These are phyloP conservation scores for Ptilonorhynchus violaceus DNA, from an alignment of 2,113 vertebrate species.

Conservation along the genomic window DNA sequence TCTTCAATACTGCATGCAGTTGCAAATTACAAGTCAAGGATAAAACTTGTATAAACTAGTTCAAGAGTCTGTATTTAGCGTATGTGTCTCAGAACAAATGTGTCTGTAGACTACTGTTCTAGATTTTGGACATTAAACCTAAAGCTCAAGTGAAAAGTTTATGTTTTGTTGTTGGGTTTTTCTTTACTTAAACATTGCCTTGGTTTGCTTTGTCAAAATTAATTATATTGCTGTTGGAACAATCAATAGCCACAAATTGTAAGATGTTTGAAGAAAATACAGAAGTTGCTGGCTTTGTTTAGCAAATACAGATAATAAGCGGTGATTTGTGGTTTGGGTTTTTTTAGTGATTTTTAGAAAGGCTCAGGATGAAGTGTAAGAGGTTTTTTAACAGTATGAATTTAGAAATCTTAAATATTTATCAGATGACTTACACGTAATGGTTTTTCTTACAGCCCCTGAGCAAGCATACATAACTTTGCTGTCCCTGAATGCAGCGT, in stretches of 20 bases:
- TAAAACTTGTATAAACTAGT: neutral
- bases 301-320: neutral
- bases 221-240: neutral
- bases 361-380: neutral
- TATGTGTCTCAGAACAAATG: neutral
- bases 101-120: neutral
- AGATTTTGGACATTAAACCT: neutral
- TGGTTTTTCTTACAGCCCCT: neutral
- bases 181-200: neutral
- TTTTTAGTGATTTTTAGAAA: neutral
- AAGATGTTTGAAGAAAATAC: neutral
- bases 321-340: neutral
- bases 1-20: neutral
- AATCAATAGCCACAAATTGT: neutral
- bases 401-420: neutral
- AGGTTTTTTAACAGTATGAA: neutral
- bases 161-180: neutral
- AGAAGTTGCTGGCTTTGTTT: neutral
- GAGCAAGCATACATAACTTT: neutral
- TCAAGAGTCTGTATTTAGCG: neutral
- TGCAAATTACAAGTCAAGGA: neutral
- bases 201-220: neutral
- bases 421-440: neutral
- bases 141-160: neutral
- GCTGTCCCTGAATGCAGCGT: neutral